Conservation (phyloP, 2,113 vertebrate species). For the Aleadryas rufinucha region DNA sequence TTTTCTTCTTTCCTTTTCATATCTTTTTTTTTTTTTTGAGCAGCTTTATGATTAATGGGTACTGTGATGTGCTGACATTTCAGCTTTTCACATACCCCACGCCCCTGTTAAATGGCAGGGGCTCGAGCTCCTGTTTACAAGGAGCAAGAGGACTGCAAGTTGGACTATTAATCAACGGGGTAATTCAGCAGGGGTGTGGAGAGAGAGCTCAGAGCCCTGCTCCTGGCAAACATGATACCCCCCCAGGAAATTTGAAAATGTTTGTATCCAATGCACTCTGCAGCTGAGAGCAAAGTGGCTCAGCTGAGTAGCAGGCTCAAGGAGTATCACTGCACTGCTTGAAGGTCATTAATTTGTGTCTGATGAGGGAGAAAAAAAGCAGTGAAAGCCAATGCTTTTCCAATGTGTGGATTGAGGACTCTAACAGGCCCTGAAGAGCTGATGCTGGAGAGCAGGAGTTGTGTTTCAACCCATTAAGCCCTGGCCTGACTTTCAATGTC, state of each 20-base stretch:
- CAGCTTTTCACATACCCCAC: conserved; percentile 1
- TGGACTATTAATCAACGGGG: conserved; percentile 36
- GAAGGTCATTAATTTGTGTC: conserved; percentile 71
- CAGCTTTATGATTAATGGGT: conserved; percentile 50
- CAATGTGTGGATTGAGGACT: conserved; percentile 28
- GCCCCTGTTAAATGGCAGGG: neutral
- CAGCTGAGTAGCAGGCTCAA: neutral
- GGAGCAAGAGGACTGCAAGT: neutral
- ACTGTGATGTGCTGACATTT: conserved; percentile 47
- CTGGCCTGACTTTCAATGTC: conserved; percentile 62
- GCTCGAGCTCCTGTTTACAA: neutral
- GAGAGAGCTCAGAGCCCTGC: neutral
- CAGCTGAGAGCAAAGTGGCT: conserved; percentile 2
- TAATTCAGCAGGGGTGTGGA: neutral
- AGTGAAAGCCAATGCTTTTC: conserved; percentile 67
- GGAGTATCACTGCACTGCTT: conserved; percentile 51
- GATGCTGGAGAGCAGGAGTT: conserved; percentile 53
- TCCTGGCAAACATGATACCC: conserved; percentile 28
- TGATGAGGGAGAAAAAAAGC: conserved; percentile 1
- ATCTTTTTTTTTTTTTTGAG: neutral
- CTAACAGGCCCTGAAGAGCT: conserved; percentile 58
- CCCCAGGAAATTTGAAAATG: conserved; percentile 7
- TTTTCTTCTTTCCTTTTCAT: neutral
- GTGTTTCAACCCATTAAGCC: conserved; percentile 63
- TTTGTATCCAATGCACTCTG: neutral